Evolutionary conservation across 2,113 vertebrate genomes (phyloP).

Genomic region (Otus sunia): DNA sequence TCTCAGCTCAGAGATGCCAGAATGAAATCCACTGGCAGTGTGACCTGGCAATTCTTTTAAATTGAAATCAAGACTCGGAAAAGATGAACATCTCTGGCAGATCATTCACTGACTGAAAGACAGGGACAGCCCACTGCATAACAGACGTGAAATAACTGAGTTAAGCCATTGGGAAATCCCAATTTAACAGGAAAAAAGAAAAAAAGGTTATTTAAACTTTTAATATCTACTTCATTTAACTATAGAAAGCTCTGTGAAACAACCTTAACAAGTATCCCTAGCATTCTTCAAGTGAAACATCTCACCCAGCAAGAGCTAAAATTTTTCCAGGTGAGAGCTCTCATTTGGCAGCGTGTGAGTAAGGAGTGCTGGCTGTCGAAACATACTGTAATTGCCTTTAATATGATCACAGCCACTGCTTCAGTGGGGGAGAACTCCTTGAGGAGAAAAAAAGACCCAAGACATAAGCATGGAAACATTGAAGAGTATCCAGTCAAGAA

Average conservation of each 20-base stretch:
- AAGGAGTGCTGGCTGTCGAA: not conserved
- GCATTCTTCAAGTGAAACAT: slow-evolving; percentile 13
- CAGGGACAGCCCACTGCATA: not conserved
- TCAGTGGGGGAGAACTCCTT: not conserved
- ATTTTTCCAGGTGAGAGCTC: not conserved
- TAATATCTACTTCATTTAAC: not conserved
- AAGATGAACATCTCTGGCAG: not conserved
- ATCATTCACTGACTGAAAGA: not conserved
- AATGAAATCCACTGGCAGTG: not conserved
- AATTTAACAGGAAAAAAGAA: not conserved
- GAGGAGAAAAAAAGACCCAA: not conserved
- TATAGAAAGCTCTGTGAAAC: not conserved
- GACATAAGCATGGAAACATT: not conserved
- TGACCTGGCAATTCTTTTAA: not conserved
- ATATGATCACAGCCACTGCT: not conserved
- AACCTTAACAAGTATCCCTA: not conserved
- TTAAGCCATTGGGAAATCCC: not conserved
- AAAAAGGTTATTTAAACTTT: slow-evolving; percentile 33
- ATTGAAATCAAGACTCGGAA: not conserved
- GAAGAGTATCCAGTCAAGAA: not conserved
- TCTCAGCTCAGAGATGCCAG: not conserved
- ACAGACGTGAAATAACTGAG: not conserved
- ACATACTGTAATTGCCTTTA: not conserved
- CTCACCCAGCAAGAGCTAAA: not conserved
- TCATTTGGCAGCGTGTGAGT: not conserved